A percentile compares a stretch with the other conserved stretches of the same genome.
These are phyloP conservation scores for Amphiprion percula DNA, from an alignment of 2,113 vertebrate genomes.

Conservation along the genomic window DNA sequence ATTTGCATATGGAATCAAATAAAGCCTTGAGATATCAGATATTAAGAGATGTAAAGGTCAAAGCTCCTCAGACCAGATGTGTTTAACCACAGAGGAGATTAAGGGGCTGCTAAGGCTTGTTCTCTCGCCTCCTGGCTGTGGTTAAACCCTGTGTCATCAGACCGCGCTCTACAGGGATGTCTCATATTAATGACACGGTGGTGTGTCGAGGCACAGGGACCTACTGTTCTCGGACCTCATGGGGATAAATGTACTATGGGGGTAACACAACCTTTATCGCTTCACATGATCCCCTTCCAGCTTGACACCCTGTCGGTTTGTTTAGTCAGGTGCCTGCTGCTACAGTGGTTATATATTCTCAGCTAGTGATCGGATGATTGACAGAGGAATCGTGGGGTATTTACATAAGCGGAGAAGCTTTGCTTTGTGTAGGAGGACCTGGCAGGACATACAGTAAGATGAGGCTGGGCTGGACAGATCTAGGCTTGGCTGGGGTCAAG, in stretches of 20 bases:
- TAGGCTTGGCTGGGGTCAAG: slow-evolving; percentile 45
- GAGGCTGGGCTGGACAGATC: slow-evolving; percentile 20
- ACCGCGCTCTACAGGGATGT: slow-evolving; percentile 60
- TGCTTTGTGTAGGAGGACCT: slow-evolving; percentile 54
- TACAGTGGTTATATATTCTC: slow-evolving; percentile 59
- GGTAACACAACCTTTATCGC: slow-evolving; percentile 61
- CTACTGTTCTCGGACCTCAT: slow-evolving; percentile 57
- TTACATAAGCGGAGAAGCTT: slow-evolving; percentile 54
- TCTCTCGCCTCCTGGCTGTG: slow-evolving; percentile 76
- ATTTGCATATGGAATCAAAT: slow-evolving; percentile 78
- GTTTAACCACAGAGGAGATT: slow-evolving; percentile 70
- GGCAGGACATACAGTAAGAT: slow-evolving; percentile 34
- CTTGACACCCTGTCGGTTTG: slow-evolving; percentile 67
- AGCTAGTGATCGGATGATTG: slow-evolving; percentile 66
- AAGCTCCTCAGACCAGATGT: slow-evolving; percentile 73
- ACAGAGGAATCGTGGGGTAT: slow-evolving; percentile 55
- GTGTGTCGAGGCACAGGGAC: slow-evolving; percentile 45
- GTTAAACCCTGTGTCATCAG: slow-evolving; percentile 75
- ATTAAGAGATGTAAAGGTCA: slow-evolving; percentile 77
- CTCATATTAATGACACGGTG: slow-evolving; percentile 66
- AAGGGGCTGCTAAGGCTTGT: slow-evolving; percentile 63
- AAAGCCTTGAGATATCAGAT: slow-evolving; percentile 67
- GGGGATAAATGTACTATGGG: slow-evolving; percentile 51
- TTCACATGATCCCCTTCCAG: slow-evolving; percentile 57
- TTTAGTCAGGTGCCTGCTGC: slow-evolving; percentile 73